Evolutionary conservation across 1,140 invertebrate species (phyloP), one percentile per base, ranked within the genome.

Genomic region (Drosophila bocki): DNA sequence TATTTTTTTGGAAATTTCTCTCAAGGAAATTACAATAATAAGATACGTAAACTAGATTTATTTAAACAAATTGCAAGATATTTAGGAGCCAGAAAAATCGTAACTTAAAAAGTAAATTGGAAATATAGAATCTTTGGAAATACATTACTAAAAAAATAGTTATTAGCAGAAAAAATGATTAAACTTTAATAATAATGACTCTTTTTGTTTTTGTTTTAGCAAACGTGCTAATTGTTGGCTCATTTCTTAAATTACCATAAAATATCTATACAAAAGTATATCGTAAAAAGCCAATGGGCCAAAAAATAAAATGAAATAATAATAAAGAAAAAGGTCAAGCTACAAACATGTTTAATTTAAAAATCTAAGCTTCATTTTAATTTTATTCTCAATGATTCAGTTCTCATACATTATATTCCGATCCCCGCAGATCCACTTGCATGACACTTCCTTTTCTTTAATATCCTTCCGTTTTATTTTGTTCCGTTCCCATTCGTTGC

Each of bases 191-290:
- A 15, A 15, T 48, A 26, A 15, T 48, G 45, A 48, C 7, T 22
- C 19, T 13, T 26, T 47, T 47, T 6, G 9, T 35, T 48, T 1
- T n/a, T 50, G 3, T 19, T 13, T 17, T 13, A 8, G 11, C 29
- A 54, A 54, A 54, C 51, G 51, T 54, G 51, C 51, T 54, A 37
- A 53, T 35, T 35, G 17, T 35, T 35, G 22, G 8, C 22, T 26
- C 47, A 4, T n/a, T 29, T 50, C 8, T 6, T 4, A 11, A 50
- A 32, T 32, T 0, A 29, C 3, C 26, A 15, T 26, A 15, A 47
- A 47, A 11, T 12, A 15, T 44, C 17, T 42, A 9, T 17, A 9
- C 3, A 3, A n/a, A 3, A n/a, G n/a, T 17, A 22, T 47, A 17
- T 17, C 6, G 6, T 32, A n/a, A 8, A 54, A 37, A 47, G 8